These are phyloP conservation scores for Cricetomys ansorgei DNA, from an alignment of 2,113 vertebrate genomes.

Conservation along the genomic window DNA sequence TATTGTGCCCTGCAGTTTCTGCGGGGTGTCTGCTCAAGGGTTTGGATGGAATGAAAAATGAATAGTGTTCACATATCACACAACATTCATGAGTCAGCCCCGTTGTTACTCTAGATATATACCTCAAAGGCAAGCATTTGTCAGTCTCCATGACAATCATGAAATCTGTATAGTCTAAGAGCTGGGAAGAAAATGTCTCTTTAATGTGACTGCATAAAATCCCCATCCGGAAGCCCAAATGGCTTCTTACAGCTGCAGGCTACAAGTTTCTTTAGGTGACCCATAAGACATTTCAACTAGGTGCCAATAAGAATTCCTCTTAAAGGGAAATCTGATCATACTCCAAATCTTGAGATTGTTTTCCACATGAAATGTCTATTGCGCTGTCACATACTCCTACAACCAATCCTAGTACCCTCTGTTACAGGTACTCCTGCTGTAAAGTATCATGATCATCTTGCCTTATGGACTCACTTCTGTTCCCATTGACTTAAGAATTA, in stretches of 20 bases:
- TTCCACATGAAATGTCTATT: background rate
- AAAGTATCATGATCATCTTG: background rate
- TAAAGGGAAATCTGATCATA: background rate
- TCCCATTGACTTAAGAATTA: background rate
- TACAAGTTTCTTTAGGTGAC: background rate
- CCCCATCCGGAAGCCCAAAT: background rate
- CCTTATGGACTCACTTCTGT: background rate
- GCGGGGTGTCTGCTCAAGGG: background rate
- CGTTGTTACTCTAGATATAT: background rate
- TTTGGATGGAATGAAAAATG: constrained; percentile 7
- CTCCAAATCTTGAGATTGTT: background rate
- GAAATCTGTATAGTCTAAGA: constrained; percentile 16
- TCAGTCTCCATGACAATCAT: background rate
- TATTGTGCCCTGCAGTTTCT: background rate
- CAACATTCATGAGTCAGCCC: background rate
- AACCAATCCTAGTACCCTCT: background rate
- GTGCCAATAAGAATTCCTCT: background rate
- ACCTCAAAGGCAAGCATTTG: background rate
- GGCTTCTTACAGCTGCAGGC: background rate
- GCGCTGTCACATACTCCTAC: background rate
- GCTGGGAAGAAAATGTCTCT: background rate
- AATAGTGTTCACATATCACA: background rate
- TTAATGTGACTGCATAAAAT: background rate
- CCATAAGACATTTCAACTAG: background rate
- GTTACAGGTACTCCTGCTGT: background rate